Conservation (phyloP, 1,140 invertebrate genomes). For the Aphelenchoides besseyi region DNA sequence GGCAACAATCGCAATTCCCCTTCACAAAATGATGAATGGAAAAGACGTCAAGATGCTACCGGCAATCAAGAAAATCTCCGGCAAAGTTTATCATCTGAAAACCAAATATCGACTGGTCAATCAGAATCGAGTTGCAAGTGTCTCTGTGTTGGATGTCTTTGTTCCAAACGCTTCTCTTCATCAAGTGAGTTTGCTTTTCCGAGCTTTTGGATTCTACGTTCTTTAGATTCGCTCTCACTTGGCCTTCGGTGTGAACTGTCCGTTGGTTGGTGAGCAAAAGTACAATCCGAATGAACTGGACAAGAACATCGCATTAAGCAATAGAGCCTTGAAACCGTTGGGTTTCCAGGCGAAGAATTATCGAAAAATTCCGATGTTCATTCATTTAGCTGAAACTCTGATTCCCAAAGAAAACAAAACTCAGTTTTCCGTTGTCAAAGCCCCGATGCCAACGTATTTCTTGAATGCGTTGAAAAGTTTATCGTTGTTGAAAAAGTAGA, state of each 20-base stretch:
- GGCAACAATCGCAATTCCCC: slow-evolving; percentile 7
- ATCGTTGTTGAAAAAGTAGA: not conserved
- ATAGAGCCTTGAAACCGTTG: not conserved
- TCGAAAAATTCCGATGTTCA: slow-evolving; percentile 7
- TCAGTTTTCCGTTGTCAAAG: slow-evolving; percentile 17
- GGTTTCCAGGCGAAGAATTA: not conserved
- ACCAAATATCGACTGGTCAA: slow-evolving; percentile 15
- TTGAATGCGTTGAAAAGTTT: not conserved
- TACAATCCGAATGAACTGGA: slow-evolving; percentile 3
- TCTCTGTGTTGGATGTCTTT: slow-evolving; percentile 17
- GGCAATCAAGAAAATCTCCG: not conserved
- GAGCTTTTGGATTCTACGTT: not conserved
- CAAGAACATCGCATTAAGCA: not conserved
- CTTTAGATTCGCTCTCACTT: slow-evolving; percentile 19
- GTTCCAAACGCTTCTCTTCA: not conserved
- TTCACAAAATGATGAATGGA: not conserved
- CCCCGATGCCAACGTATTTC: not conserved
- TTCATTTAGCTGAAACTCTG: slow-evolving; percentile 13
- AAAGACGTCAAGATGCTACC: not conserved
- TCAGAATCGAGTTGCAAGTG: not conserved
- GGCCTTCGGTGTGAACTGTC: slow-evolving; percentile 10
- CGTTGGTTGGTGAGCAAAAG: slow-evolving; percentile 12
- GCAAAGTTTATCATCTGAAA: not conserved
- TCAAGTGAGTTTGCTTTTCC: slow-evolving; percentile 12
- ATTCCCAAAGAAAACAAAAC: not conserved